Evolutionary conservation across 1,140 invertebrate species (phyloP).

Genomic region (Sitobion miscanthi): DNA sequence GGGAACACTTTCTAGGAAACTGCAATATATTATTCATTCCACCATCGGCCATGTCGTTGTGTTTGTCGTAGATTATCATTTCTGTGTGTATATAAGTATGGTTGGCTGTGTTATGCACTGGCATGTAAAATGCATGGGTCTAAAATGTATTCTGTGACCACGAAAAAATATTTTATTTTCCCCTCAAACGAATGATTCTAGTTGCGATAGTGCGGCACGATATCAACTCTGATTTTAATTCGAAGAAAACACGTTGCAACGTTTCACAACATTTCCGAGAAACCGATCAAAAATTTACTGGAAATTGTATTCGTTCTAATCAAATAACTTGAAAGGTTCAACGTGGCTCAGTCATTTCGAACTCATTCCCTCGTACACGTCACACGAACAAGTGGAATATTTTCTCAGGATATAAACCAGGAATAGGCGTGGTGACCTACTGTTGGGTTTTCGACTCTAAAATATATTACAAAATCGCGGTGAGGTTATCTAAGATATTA

Average conservation of each 20-base stretch:
- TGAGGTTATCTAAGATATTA: too few relatives aligned
- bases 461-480: too few relatives aligned
- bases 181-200: not conserved
- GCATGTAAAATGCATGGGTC: too few relatives aligned
- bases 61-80: too few relatives aligned
- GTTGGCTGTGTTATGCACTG: too few relatives aligned
- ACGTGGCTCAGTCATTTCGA: not conserved
- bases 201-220: not conserved
- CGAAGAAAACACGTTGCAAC: not conserved
- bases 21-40: not conserved
- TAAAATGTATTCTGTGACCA: too few relatives aligned
- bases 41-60: not conserved
- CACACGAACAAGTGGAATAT: too few relatives aligned
- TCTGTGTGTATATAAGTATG: not conserved
- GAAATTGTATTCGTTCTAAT: not conserved
- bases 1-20: not conserved
- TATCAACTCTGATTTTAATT: not conserved
- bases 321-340: not conserved
- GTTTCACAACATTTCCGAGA: not conserved
- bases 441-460: too few relatives aligned
- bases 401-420: too few relatives aligned
- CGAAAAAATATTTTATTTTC: not conserved
- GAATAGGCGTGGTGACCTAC: too few relatives aligned
- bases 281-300: not conserved
- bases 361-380: too few relatives aligned